Conservation (phyloP, 1,140 invertebrate species). For the Rhopalosiphum maidis region DNA sequence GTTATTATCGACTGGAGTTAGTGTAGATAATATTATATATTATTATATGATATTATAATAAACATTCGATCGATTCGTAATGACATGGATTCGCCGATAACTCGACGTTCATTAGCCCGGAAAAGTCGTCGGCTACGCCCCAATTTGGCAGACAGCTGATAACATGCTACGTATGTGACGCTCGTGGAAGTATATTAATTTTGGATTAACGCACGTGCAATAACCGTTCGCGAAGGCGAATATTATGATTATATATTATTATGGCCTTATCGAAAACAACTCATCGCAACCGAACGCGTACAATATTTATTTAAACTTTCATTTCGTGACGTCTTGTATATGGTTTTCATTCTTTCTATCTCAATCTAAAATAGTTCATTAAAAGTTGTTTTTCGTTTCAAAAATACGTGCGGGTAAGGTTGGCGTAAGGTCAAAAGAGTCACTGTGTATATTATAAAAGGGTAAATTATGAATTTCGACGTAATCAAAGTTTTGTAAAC, state of each 20-base stretch:
- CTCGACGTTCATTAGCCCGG: neutral
- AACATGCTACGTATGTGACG: neutral
- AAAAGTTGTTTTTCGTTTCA: neutral
- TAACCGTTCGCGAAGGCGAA: neutral
- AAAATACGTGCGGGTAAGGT: neutral
- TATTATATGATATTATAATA: neutral
- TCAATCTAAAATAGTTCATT: neutral
- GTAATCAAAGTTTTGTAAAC: neutral
- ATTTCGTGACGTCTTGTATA: neutral
- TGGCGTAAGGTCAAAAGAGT: neutral
- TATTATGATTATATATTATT: slow-evolving; percentile 14
- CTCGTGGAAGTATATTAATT: neutral
- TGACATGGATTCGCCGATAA: neutral
- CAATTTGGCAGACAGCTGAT: neutral
- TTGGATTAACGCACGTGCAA: neutral
- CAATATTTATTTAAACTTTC: neutral
- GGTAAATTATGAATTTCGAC: neutral
- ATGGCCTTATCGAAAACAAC: neutral
- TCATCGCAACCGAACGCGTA: neutral
- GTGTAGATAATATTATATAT: neutral
- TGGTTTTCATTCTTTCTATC: neutral
- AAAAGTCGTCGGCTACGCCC: neutral
- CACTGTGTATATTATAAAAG: neutral
- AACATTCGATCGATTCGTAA: neutral
- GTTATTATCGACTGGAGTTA: neutral